Base-by-base conservation (phyloP, 2,113 vertebrate species). In the Blennius ocellaris region DNA sequence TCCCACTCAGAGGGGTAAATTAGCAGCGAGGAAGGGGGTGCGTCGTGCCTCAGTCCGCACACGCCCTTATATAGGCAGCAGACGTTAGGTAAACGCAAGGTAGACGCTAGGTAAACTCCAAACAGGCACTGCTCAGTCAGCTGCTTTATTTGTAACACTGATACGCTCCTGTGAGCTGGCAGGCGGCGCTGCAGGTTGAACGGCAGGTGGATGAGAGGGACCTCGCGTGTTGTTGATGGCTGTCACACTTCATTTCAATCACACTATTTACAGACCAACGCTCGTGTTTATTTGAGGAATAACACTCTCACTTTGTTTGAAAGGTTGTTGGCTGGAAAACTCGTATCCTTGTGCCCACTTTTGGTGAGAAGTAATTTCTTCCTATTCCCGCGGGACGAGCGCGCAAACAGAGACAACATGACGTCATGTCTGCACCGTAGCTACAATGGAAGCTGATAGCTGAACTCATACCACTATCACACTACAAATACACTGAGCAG, bases 1-100 rank as follows among this genome's bases (percentile, higher is more conserved):
- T 54, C 69, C 51, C 80, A 84, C 68, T 53, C 14, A 71, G 54
- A 84, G 83, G 83, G 82, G 86, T 83, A 84, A 75, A 55, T 77
- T 53, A 66, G 51, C 65, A 82, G 71, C 45, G 53, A 63, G 53
- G 48, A 37, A 71, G 77, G 83, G 78, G 78, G 21, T 47, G 65
- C 73, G 74, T 45, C 3, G 57, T n/a, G 57, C 63, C 58, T 57
- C 15, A 65, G 38, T 37, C 62, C 73, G 62, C 70, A 75, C 67
- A 81, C 62, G 62, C 11, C 92, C 93, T 87, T 93, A 94, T 93
- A 93, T 89, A 93, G 93, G 88, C 90, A 91, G 90, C 92, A 94
- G 93, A 94, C 92, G 5, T 93, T 94, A 91, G 90, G 90, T 93
- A 93, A 94, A 94, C 90, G 71, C 79, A 80, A 93, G 89, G 91